Evolutionary conservation across 2,888 invertebrate genomes (phyloP).

Genomic region (Timema podura): DNA sequence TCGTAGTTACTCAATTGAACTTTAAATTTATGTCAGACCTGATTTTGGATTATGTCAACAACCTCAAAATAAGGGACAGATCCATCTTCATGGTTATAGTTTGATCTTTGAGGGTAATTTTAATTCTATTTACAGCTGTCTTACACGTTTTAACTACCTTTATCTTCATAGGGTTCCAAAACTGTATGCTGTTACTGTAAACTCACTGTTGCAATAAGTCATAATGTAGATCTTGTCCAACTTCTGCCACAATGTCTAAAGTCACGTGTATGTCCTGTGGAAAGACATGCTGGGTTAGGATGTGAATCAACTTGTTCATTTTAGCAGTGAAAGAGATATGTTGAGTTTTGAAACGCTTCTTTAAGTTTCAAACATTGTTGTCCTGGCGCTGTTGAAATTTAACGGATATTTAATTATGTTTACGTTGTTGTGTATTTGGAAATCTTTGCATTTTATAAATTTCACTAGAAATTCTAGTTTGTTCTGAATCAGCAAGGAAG

Average conservation of each 20-base stretch:
- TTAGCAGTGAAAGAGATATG: not conserved
- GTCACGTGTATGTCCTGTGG: not conserved
- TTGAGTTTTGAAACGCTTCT: not conserved
- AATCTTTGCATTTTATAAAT: not conserved
- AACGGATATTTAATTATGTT: not conserved
- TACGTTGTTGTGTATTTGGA: not conserved
- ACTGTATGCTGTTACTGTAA: not conserved
- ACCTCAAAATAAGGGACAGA: not conserved
- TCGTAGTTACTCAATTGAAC: no score
- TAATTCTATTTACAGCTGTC: not conserved
- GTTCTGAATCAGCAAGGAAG: conserved; percentile 1
- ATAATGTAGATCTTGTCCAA: not conserved
- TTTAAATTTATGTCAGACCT: not conserved
- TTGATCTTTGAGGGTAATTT: not conserved
- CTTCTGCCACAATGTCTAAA: not conserved
- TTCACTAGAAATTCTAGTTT: not conserved
- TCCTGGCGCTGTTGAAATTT: not conserved
- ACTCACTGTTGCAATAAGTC: not conserved
- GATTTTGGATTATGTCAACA: not conserved
- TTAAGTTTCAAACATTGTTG: not conserved
- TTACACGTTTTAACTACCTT: not conserved
- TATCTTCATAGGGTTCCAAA: not conserved
- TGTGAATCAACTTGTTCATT: not conserved
- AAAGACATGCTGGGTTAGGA: not conserved
- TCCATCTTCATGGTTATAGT: not conserved